Percentiles rank a stretch among this genome's conserved stretches.
These are phyloP conservation scores for Crotophaga sulcirostris DNA, from an alignment of 2,113 vertebrate genomes.

Conservation along the genomic window DNA sequence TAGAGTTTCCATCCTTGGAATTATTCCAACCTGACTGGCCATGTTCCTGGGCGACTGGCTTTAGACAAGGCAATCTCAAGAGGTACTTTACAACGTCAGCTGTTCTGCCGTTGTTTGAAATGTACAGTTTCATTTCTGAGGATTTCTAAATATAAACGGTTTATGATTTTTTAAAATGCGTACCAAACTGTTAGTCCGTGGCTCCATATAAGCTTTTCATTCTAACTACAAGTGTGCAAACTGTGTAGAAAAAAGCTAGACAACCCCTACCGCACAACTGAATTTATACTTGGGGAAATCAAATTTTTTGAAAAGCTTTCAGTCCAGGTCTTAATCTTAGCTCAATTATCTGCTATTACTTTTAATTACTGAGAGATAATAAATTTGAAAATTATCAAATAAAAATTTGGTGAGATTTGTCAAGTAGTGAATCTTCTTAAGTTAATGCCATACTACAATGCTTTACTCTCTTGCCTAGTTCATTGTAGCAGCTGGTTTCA, in stretches of 20 bases:
- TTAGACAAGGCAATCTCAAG: background rate
- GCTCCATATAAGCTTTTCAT: background rate
- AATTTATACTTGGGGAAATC: background rate
- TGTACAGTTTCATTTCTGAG: background rate
- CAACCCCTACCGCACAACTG: rapidly evolving
- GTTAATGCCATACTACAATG: background rate
- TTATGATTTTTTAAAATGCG: background rate
- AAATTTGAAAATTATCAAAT: background rate
- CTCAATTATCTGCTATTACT: background rate
- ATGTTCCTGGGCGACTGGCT: rapidly evolving
- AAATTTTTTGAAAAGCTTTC: background rate
- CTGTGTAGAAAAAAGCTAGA: background rate
- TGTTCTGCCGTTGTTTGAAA: background rate
- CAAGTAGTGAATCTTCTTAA: background rate
- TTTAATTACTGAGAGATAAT: background rate
- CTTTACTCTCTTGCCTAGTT: background rate
- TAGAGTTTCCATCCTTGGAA: background rate
- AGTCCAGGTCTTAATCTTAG: background rate
- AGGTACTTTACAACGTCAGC: background rate
- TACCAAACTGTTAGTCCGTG: background rate
- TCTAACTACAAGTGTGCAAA: background rate
- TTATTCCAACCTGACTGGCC: rapidly evolving
- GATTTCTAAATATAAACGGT: background rate
- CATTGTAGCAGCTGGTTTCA: background rate
- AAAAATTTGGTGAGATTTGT: background rate